Conservation (phyloP, 1,140 invertebrate genomes). For the Zaprionus camerounensis region DNA sequence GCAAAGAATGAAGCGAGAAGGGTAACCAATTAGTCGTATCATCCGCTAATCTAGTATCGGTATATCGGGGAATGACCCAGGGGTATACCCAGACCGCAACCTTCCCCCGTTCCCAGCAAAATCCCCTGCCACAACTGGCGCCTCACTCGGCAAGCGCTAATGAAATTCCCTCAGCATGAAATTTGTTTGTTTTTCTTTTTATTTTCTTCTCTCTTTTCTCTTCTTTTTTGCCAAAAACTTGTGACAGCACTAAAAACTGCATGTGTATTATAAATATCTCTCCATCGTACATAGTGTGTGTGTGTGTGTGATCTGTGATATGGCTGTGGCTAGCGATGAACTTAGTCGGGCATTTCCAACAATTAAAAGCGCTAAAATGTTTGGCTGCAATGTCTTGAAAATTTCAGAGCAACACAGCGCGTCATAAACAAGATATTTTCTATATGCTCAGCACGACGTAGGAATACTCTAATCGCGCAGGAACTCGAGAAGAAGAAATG, state of each 20-base stretch:
- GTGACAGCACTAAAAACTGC: conserved; percentile 23
- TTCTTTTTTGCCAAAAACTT: conserved; percentile 28
- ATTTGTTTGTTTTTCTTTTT: conserved; percentile 13
- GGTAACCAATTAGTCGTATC: conserved; percentile 23
- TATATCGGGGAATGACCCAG: conserved; percentile 48
- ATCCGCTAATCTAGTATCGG: conserved; percentile 4
- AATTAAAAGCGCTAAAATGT: conserved; percentile 80
- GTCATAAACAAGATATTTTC: conserved; percentile 43
- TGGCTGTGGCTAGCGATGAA: conserved; percentile 2
- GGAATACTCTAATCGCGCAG: not conserved
- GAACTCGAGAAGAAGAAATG: not conserved
- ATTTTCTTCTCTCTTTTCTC: not conserved
- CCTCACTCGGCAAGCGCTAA: conserved; percentile 41
- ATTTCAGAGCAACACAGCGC: conserved; percentile 54
- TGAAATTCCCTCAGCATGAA: conserved; percentile 58
- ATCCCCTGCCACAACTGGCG: not conserved
- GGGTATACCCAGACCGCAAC: conserved; percentile 4
- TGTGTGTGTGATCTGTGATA: conserved; percentile 7
- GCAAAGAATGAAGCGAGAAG: conserved; percentile 9
- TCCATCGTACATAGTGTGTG: conserved; percentile 14
- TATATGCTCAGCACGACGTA: too few species aligned
- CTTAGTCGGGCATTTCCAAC: conserved; percentile 47
- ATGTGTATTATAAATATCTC: conserved; percentile 5
- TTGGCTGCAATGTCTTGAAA: conserved; percentile 66
- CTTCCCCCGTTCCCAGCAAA: not conserved